Evolutionary conservation across 2,113 vertebrate species (phyloP).

Genomic region (Protobothrops mucrosquamatus): DNA sequence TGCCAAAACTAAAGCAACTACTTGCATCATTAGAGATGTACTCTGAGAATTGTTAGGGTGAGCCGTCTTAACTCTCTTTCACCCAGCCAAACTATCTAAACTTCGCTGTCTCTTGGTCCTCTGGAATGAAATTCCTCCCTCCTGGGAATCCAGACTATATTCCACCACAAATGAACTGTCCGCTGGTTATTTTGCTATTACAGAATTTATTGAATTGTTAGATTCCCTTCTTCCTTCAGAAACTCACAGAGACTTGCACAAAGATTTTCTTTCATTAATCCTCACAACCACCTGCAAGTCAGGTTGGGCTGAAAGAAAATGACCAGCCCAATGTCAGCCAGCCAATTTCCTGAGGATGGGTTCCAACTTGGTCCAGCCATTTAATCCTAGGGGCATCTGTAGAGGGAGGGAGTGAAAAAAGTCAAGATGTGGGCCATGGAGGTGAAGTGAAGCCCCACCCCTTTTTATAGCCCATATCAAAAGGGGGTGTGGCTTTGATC

Average conservation of each 20-base stretch:
- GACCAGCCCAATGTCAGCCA: not conserved
- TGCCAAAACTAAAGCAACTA: not conserved
- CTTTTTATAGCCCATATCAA: not conserved
- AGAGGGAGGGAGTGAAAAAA: not conserved
- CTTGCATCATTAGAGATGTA: not conserved
- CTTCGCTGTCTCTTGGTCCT: not conserved
- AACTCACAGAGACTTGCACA: not conserved
- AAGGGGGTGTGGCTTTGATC: not conserved
- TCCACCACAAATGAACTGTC: not conserved
- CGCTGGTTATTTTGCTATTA: not conserved
- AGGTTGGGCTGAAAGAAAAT: not conserved
- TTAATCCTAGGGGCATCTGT: not conserved
- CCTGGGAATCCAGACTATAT: not conserved
- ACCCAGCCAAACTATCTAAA: not conserved
- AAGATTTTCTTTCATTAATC: not conserved
- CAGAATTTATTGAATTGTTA: not conserved
- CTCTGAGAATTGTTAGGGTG: not conserved
- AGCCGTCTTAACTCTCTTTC: not conserved
- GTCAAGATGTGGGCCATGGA: not conserved
- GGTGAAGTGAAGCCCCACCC: not conserved
- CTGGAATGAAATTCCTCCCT: not conserved
- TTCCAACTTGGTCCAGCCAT: not conserved
- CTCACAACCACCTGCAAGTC: not conserved
- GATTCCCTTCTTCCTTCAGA: not conserved
- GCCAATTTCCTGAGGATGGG: not conserved